Conservation (phyloP, 2,113 vertebrate genomes). For the Zosterops hypoxanthus region DNA sequence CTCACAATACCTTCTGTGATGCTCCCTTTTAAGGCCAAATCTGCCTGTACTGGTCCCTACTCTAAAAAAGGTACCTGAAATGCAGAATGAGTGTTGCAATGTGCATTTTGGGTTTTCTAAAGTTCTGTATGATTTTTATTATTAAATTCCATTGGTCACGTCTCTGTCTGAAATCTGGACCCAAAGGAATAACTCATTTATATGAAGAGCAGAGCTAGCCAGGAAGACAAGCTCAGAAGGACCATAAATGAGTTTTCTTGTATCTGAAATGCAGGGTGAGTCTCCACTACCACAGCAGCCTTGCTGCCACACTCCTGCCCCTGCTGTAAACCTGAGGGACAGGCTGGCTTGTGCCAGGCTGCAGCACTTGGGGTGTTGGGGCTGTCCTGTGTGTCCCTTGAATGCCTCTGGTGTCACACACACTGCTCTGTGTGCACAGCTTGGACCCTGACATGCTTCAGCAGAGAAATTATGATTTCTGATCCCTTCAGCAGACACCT, state of each 20-base stretch:
- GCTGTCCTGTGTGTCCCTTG: accelerated
- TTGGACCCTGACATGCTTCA: background rate
- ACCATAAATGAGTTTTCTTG: background rate
- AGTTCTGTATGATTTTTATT: too few species aligned
- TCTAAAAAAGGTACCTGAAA: background rate
- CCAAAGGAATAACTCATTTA: too few species aligned
- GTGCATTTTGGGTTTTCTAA: too few species aligned
- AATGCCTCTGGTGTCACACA: background rate
- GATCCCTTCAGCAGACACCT: background rate
- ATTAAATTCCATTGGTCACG: too few species aligned
- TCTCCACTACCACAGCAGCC: background rate
- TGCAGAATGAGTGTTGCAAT: background rate
- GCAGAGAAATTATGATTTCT: background rate
- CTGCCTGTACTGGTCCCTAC: background rate
- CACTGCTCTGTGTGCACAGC: background rate
- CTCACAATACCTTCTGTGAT: background rate
- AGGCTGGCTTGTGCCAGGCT: background rate
- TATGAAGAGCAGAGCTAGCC: too few species aligned
- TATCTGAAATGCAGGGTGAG: too few species aligned
- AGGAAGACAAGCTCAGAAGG: too few species aligned
- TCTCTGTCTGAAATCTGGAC: too few species aligned
- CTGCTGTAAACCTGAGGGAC: accelerated
- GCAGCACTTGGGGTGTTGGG: accelerated
- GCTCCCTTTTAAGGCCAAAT: background rate
- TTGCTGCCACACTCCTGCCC: background rate